These are phyloP conservation scores for Papilio polyxenes DNA, from an alignment of 1,140 invertebrate species.

Conservation along the genomic window DNA sequence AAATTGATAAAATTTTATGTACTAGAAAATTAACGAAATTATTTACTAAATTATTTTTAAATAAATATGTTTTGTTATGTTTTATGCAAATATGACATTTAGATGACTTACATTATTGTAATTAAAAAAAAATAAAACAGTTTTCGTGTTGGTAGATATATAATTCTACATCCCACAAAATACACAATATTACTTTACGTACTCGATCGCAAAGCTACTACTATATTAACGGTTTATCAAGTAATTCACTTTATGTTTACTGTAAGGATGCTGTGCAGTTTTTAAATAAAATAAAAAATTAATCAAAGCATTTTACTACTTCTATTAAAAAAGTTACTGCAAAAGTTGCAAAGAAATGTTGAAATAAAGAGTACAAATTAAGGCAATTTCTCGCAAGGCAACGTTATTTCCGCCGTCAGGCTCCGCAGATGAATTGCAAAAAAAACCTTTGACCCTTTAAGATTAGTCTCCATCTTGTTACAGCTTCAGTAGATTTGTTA, in stretches of 20 bases:
- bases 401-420: conserved; percentile 22
- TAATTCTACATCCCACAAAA: background rate
- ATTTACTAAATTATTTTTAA: background rate
- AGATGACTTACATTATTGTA: too few relatives aligned
- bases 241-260: background rate
- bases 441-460: conserved; percentile 26
- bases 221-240: background rate
- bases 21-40: background rate
- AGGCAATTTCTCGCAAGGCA: conserved; percentile 17
- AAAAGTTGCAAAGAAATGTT: conserved; percentile 15
- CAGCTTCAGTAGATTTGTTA: background rate
- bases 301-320: background rate
- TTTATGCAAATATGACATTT: too few relatives aligned
- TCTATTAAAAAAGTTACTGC: conserved; percentile 1
- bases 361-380: conserved; percentile 25
- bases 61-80: too few relatives aligned
- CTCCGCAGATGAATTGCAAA: conserved; percentile 22
- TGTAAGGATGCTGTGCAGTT: too few relatives aligned
- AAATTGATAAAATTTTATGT: background rate
- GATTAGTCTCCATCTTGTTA: conserved; percentile 25
- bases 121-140: too few relatives aligned
- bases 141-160: background rate
- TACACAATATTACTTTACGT: too few relatives aligned
- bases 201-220: too few relatives aligned
- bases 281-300: too few relatives aligned